Evolutionary conservation across 2,113 vertebrate genomes (phyloP).

Genomic region (Sebastes fasciatus): DNA sequence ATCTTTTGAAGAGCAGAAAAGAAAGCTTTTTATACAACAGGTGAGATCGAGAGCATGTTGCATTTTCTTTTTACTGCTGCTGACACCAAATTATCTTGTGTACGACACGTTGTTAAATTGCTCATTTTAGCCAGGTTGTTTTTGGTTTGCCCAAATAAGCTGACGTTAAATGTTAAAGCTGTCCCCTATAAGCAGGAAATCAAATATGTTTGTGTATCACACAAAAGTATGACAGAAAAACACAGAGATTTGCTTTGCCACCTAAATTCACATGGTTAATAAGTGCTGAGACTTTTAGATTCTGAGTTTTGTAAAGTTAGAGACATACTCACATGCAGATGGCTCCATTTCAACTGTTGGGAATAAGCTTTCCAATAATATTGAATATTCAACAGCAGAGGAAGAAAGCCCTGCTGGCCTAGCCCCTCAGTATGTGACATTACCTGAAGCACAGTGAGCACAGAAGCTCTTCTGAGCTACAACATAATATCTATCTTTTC

Average conservation of each 20-base stretch:
- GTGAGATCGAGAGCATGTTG: constrained; percentile 1
- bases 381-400: not conserved
- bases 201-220: not conserved
- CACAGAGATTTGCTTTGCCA: not conserved
- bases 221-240: not conserved
- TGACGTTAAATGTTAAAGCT: not conserved
- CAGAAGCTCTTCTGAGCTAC: not conserved
- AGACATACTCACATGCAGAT: not conserved
- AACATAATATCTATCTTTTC: not conserved
- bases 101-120: not conserved
- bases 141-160: not conserved
- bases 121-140: not conserved
- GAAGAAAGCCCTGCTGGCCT: not conserved
- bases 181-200: not conserved
- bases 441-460: not conserved
- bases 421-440: not conserved
- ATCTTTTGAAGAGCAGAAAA: not conserved
- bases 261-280: not conserved
- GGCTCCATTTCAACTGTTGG: not conserved
- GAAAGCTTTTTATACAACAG: not conserved
- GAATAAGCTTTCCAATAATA: not conserved
- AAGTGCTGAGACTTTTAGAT: not conserved
- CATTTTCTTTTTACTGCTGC: not conserved
- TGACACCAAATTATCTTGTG: not conserved
- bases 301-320: not conserved